Base-by-base conservation (phyloP, 2,797 vertebrate genomes). In the Rousettus madagascariensis region DNA sequence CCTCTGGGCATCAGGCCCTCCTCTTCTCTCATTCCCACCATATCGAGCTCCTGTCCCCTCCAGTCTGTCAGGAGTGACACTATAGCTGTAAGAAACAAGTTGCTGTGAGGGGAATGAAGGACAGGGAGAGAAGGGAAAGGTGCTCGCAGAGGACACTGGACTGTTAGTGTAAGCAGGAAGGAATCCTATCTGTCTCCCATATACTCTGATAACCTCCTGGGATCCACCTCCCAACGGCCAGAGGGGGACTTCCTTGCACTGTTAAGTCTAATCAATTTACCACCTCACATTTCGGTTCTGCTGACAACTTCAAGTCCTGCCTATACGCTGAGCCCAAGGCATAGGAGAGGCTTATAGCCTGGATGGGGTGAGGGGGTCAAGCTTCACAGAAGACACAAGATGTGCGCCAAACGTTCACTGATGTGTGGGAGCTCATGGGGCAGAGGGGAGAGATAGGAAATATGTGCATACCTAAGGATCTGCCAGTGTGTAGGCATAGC, bases 251-350 rank as follows among this genome's bases (percentile, higher is more conserved):
- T 69, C 68, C 38, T 1, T 13, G 36, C 19, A 68, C 72, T 22
- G 43, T 46, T 3, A 79, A 63, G 59, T 20, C 66, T 5, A 4
- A 30, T 46, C 24, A 66, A 36, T 24, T 26, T 4, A 28, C 13
- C 59, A 53, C 53, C 46, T 46, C 36, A 16, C 30, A 1, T 61
- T 36, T 59, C 5, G 46, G 49, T 28, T 55, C 28, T 22, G 22
- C 12, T 28, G 49, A n/a, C 0, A 5, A 53, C 68, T 20, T 36
- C 20, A 4, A 4, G 26, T n/a, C 53, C 28, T 0, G 8, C 33
- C 28, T 22, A 9, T 19, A 36, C 24, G 49, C 74, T 16, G 6
- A 69, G 86, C 22, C 30, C 57, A 20, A 82, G 36, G 71, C 16
- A 30, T 20, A 77, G n/a, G 61, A 90, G 85, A 65, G 20, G 66